Evolutionary conservation across 1,140 invertebrate species (phyloP).

Genomic region (Trissolcus basalis): DNA sequence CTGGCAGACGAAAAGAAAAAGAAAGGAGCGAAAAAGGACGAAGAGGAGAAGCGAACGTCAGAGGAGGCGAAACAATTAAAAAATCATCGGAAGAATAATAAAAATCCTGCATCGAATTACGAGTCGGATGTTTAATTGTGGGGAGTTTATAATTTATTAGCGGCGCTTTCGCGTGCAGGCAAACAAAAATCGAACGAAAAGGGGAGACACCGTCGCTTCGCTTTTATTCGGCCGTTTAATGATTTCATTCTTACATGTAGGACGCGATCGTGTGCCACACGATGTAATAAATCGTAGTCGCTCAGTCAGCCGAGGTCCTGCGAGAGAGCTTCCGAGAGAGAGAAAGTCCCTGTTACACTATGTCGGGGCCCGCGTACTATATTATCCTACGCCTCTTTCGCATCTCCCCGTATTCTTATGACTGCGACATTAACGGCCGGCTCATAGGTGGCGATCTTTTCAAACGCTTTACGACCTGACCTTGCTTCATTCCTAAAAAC

Average conservation of each 20-base stretch:
- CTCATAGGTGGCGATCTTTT: constrained; percentile 43
- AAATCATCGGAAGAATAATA: not conserved
- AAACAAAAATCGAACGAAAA: constrained; percentile 38
- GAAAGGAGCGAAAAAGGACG: not conserved
- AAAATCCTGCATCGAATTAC: constrained; percentile 32
- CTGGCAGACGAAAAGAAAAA: not conserved
- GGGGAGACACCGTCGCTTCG: constrained; percentile 48
- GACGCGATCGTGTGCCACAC: constrained; percentile 54
- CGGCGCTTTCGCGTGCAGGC: constrained; percentile 36
- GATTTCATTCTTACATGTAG: constrained; percentile 60
- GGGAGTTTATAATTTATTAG: constrained; percentile 45
- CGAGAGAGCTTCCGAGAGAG: constrained; percentile 57
- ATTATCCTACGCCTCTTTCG: constrained; percentile 11
- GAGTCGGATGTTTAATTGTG: constrained; percentile 44
- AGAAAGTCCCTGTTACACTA: constrained; percentile 57
- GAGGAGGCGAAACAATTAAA: no score
- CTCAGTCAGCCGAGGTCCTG: constrained; percentile 51
- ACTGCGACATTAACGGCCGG: constrained; percentile 37
- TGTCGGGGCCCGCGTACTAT: constrained; percentile 7
- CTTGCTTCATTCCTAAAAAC: no score
- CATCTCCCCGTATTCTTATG: constrained; percentile 5
- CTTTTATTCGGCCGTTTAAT: constrained; percentile 57
- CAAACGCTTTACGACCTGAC: not conserved
- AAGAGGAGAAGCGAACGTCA: not conserved
- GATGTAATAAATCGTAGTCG: constrained; percentile 56